These are phyloP conservation scores for Zalophus californianus DNA, from an alignment of 2,797 vertebrate genomes.

Conservation along the genomic window DNA sequence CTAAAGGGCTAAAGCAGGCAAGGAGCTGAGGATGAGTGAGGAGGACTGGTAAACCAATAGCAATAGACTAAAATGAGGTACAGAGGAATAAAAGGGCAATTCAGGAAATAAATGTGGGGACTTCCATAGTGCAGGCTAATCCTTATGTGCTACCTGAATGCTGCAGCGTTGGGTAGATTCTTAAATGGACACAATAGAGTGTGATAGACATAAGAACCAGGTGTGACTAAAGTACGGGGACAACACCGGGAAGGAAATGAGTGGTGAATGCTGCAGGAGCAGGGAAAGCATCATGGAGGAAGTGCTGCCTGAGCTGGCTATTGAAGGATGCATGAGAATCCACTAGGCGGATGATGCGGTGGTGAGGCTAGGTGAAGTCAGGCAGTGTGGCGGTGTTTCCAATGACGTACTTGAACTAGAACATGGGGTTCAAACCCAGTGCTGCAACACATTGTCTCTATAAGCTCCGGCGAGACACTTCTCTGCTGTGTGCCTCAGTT, in stretches of 20 bases:
- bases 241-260: not conserved
- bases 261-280: not conserved
- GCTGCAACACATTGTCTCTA: not conserved
- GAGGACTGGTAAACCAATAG: not conserved
- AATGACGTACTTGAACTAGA: not conserved
- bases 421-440: not conserved
- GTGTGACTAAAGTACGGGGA: not conserved
- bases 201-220: not conserved
- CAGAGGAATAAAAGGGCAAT: not conserved
- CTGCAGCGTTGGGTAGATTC: not conserved
- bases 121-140: not conserved
- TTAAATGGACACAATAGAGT: not conserved
- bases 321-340: not conserved
- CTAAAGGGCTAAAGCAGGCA: not conserved
- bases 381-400: not conserved
- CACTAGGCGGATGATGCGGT: rapidly evolving
- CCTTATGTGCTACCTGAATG: not conserved
- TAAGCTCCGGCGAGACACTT: not conserved
- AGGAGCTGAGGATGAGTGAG: not conserved
- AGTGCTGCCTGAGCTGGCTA: not conserved
- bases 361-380: not conserved
- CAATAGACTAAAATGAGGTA: not conserved
- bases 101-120: not conserved
- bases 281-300: not conserved
- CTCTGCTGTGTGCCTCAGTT: not conserved